phyloP scores from a whole-genome alignment of 2,888 invertebrate genomes.

The Diabrotica balteata region DNA sequence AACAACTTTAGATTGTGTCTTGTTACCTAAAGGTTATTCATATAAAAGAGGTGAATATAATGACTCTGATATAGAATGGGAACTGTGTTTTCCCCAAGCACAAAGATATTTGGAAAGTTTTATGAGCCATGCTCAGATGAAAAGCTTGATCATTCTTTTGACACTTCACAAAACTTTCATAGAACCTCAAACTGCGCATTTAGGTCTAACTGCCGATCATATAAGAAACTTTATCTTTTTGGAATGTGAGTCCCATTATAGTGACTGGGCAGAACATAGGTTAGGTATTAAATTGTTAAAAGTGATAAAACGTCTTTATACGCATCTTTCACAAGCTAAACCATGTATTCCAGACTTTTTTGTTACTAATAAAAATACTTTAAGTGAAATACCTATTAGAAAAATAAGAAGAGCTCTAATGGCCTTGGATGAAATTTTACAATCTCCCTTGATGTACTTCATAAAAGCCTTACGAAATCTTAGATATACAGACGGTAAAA shows the following conservation, averaged over 20 bases:
- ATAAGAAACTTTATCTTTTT: constrained; percentile 78
- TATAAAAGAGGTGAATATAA: constrained; percentile 63
- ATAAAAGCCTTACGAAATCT: constrained; percentile 75
- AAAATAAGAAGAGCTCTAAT: constrained; percentile 71
- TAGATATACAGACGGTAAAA: constrained; percentile 60
- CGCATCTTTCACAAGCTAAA: constrained; percentile 65
- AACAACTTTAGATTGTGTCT: constrained; percentile 70
- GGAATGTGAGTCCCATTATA: constrained; percentile 76
- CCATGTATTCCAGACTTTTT: constrained; percentile 76
- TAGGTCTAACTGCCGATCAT: constrained; percentile 74
- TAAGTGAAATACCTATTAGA: constrained; percentile 73
- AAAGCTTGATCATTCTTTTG: constrained; percentile 73
- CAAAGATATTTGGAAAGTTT: constrained; percentile 78
- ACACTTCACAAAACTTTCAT: constrained; percentile 76
- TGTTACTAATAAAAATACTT: constrained; percentile 72
- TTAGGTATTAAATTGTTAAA: constrained; percentile 72
- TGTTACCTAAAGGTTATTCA: constrained; percentile 75
- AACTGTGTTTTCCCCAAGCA: constrained; percentile 77
- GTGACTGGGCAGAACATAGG: constrained; percentile 77
- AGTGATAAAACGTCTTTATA: constrained; percentile 70
- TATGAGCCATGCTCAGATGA: constrained; percentile 74
- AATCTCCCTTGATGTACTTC: constrained; percentile 75
- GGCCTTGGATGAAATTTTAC: constrained; percentile 71
- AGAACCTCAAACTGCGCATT: constrained; percentile 69
- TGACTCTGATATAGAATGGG: constrained; percentile 73